These are phyloP conservation scores for Idaea dimidiata DNA, from an alignment of 2,888 invertebrate genomes.

Conservation along the genomic window DNA sequence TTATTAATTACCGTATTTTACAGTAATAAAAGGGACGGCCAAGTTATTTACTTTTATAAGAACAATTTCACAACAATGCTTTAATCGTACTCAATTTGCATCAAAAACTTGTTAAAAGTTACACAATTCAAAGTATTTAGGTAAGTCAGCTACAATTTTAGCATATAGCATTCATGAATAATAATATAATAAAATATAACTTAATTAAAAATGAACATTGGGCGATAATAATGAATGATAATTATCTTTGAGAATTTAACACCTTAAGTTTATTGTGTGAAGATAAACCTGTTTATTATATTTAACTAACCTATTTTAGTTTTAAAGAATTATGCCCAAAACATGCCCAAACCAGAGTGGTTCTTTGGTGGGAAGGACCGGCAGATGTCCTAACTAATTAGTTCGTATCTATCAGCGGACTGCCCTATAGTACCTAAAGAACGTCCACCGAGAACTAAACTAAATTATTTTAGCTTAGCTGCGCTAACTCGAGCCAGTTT, in stretches of 20 bases:
- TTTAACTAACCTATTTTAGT: background rate
- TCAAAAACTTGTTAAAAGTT: background rate
- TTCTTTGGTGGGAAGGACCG: too few relatives aligned
- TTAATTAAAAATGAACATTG: background rate
- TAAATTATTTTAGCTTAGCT: too few relatives aligned
- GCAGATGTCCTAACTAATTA: constrained; percentile 1
- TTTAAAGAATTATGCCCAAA: background rate
- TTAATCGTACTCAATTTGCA: background rate
- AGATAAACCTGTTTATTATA: background rate
- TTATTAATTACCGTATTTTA: too few relatives aligned
- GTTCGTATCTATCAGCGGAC: constrained; percentile 23
- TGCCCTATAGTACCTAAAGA: constrained; percentile 12
- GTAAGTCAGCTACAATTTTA: background rate
- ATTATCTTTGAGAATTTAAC: background rate
- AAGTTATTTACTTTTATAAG: too few relatives aligned
- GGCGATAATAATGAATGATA: background rate
- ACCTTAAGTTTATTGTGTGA: background rate
- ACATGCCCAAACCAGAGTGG: too few relatives aligned
- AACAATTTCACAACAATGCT: background rate
- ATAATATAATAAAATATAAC: background rate
- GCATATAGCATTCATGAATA: background rate
- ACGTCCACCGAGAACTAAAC: too few relatives aligned
- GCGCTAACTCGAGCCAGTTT: too few relatives aligned
- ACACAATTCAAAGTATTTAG: background rate
- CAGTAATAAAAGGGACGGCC: too few relatives aligned